Conservation (phyloP, 2,797 vertebrate species). For the Acanthornis magna region DNA sequence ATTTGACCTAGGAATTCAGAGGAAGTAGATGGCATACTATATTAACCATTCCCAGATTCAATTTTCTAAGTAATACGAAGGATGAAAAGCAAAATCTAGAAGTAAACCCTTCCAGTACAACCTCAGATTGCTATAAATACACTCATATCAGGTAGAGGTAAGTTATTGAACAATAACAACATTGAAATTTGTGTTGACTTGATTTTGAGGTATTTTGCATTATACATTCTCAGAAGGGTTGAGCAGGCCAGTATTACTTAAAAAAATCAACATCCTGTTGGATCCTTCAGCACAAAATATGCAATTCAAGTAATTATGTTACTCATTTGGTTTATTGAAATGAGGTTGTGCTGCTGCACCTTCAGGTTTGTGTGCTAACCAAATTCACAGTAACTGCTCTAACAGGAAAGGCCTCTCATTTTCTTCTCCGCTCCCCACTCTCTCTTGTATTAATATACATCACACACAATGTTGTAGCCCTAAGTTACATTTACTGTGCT, state of each 20-base stretch:
- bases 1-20: neutral
- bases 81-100: neutral
- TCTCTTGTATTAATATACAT: neutral
- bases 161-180: neutral
- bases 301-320: neutral
- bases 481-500: neutral
- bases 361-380: neutral
- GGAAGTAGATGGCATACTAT: neutral
- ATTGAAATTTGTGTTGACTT: neutral
- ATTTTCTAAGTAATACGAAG: neutral
- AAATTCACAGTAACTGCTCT: neutral
- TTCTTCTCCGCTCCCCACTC: neutral
- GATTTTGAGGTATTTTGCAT: neutral
- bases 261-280: neutral
- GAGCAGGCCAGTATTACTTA: neutral
- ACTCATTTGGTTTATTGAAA: neutral
- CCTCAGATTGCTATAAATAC: neutral
- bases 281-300: neutral
- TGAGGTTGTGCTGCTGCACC: neutral
- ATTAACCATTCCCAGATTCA: neutral
- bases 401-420: neutral
- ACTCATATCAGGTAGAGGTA: neutral
- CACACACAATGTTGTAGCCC: neutral
- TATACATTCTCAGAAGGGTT: neutral
- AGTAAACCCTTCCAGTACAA: neutral